Evolutionary conservation across 2,113 vertebrate genomes (phyloP).

Genomic region (Ploceus nigricollis): DNA sequence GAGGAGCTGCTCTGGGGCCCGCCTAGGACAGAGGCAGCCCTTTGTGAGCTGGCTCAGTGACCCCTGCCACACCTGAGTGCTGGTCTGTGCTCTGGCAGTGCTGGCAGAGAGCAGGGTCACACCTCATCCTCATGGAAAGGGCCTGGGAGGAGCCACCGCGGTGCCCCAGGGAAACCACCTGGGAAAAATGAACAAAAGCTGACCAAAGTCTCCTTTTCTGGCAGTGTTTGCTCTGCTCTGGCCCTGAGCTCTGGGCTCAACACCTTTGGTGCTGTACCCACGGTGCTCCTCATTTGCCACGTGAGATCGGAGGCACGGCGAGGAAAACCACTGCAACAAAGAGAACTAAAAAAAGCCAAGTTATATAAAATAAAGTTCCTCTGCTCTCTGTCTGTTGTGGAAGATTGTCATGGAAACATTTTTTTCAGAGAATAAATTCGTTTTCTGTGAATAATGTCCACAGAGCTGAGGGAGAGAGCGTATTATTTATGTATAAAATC

Average conservation of each 20-base stretch:
- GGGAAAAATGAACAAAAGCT: background rate
- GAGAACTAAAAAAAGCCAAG: slow-evolving; percentile 55
- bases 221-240: background rate
- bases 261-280: background rate
- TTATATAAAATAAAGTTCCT: slow-evolving; percentile 56
- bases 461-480: background rate
- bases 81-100: background rate
- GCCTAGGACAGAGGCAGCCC: accelerated
- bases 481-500: slow-evolving; percentile 1
- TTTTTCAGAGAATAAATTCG: slow-evolving; percentile 41
- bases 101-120: background rate
- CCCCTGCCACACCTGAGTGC: background rate
- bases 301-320: background rate
- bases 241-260: background rate
- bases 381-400: slow-evolving; percentile 50
- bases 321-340: slow-evolving; percentile 13
- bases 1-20: background rate
- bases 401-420: slow-evolving; percentile 68
- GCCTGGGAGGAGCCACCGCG: background rate
- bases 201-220: background rate
- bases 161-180: background rate
- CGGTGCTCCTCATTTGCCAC: background rate
- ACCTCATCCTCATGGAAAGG: background rate
- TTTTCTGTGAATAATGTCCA: slow-evolving; percentile 50
- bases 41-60: background rate